Conservation (phyloP, 2,797 vertebrate species). For the Spea hammondii region DNA sequence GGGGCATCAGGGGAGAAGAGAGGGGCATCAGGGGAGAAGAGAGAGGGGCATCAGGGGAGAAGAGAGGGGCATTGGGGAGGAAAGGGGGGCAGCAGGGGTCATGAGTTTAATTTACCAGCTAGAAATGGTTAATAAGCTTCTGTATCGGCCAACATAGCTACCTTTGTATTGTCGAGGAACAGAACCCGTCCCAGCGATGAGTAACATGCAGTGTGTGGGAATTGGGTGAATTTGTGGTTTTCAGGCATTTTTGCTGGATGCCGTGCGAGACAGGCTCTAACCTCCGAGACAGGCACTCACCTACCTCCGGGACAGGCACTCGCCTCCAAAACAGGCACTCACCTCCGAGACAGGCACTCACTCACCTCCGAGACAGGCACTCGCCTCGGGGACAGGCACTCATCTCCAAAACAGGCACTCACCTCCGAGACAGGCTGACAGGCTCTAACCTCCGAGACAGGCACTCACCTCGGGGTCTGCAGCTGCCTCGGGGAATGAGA, state of each 20-base stretch:
- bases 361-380: not conserved
- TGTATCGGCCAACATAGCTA: conserved; percentile 2
- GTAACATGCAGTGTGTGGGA: conserved; percentile 16
- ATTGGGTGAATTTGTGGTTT: conserved; percentile 9
- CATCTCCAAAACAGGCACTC: too few species aligned
- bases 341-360: too few species aligned
- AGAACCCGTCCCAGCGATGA: not conserved
- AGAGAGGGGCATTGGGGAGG: too few species aligned
- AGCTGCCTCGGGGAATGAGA: not conserved
- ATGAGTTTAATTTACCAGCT: too few species aligned
- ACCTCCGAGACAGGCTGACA: too few species aligned
- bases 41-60: too few species aligned
- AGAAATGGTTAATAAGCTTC: not conserved
- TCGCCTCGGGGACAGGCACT: not conserved
- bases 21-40: too few species aligned
- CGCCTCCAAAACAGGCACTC: too few species aligned
- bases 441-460: not conserved
- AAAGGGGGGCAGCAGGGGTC: too few species aligned
- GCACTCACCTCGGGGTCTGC: not conserved
- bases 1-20: too few species aligned
- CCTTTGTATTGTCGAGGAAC: not conserved
- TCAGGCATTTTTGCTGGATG: conserved; percentile 1
- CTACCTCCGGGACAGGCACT: too few species aligned
- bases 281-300: not conserved
- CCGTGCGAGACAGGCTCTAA: not conserved